Evolutionary conservation across 2,113 vertebrate species (phyloP).

Genomic region (Morone chrysops): DNA sequence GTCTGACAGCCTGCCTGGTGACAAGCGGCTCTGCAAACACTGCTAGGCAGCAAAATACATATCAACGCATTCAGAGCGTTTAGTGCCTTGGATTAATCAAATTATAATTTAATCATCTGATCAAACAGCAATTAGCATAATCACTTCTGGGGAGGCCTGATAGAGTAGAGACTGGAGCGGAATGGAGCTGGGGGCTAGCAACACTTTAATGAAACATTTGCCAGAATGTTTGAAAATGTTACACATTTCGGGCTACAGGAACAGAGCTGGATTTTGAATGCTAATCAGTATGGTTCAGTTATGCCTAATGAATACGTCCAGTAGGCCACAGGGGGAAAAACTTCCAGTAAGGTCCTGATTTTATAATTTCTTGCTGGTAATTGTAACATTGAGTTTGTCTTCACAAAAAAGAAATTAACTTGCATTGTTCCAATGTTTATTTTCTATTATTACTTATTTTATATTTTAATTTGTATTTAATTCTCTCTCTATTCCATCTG

Average conservation of each 20-base stretch:
- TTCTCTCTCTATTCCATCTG: neutral
- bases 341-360: slow-evolving; percentile 11
- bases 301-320: slow-evolving; percentile 57
- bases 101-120: slow-evolving; percentile 98
- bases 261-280: slow-evolving; percentile 57
- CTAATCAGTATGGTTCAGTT: slow-evolving; percentile 62
- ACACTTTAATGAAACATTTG: slow-evolving; percentile 84
- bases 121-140: slow-evolving; percentile 97
- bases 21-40: slow-evolving; percentile 75
- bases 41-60: slow-evolving; percentile 84
- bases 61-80: slow-evolving; percentile 88
- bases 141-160: slow-evolving; percentile 91
- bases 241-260: slow-evolving; percentile 71
- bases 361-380: neutral
- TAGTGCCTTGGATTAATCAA: slow-evolving; percentile 91
- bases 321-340: slow-evolving; percentile 31
- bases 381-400: neutral
- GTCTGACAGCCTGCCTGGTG: slow-evolving; percentile 40
- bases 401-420: neutral
- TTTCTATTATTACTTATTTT: neutral
- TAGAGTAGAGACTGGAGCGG: slow-evolving; percentile 83
- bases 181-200: slow-evolving; percentile 83
- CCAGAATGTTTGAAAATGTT: slow-evolving; percentile 81
- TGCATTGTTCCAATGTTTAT: neutral
- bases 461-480: neutral